phyloP scores from a whole-genome alignment of 1,140 invertebrate species.

The Zeugodacus cucurbitae region DNA sequence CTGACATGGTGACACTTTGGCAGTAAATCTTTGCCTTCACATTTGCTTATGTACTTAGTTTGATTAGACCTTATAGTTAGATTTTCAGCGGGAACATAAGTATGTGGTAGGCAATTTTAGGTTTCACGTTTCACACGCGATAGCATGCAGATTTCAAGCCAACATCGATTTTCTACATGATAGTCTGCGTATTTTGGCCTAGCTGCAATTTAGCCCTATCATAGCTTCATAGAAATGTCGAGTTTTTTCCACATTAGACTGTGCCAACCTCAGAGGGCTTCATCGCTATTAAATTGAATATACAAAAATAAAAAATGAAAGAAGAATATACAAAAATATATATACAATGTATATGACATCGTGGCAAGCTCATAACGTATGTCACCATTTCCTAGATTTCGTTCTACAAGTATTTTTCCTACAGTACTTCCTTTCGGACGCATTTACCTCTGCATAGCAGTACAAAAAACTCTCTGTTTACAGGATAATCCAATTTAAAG shows the following conservation, averaged over 20 bases:
- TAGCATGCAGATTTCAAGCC: background rate
- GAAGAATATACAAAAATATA: too few relatives aligned
- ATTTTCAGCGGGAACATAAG: too few relatives aligned
- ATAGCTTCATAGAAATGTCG: background rate
- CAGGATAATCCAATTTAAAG: constrained; percentile 65
- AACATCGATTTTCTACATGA: too few relatives aligned
- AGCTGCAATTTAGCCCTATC: too few relatives aligned
- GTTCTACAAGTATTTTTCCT: background rate
- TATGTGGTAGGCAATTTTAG: background rate
- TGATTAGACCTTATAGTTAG: too few relatives aligned
- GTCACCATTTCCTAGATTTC: background rate
- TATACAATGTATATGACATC: too few relatives aligned
- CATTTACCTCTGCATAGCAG: background rate
- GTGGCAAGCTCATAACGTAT: background rate
- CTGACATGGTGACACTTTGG: background rate
- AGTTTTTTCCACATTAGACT: background rate
- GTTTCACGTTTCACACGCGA: background rate
- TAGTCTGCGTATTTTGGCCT: too few relatives aligned
- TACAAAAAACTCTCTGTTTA: constrained; percentile 50
- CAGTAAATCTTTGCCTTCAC: background rate
- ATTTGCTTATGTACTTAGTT: background rate
- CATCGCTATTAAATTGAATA: too few relatives aligned
- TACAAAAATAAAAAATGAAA: too few relatives aligned
- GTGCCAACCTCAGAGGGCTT: background rate
- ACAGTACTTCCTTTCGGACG: background rate